Evolutionary conservation across 2,888 invertebrate genomes (phyloP).

Genomic region (Lathronympha strigana): DNA sequence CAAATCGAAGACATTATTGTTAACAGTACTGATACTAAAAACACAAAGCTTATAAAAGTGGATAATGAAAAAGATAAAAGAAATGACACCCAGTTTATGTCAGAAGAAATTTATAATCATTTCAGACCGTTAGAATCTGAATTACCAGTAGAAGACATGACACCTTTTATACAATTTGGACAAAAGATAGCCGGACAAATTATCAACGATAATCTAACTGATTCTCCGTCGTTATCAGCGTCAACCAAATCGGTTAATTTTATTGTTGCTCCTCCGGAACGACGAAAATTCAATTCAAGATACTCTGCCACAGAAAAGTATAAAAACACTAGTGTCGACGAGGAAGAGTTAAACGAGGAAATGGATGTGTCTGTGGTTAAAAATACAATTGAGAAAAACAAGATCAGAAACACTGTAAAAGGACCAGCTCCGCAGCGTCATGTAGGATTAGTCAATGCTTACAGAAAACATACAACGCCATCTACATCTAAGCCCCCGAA

Average conservation of each 20-base stretch:
- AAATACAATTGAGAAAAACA: constrained; percentile 81
- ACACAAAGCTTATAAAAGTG: constrained; percentile 60
- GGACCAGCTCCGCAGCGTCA: constrained; percentile 78
- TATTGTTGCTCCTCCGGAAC: constrained; percentile 70
- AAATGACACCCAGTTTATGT: constrained; percentile 84
- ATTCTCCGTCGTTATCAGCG: constrained; percentile 76
- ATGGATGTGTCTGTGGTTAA: constrained; percentile 86
- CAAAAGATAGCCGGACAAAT: constrained; percentile 82
- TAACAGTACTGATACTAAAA: constrained; percentile 68
- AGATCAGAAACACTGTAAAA: constrained; percentile 79
- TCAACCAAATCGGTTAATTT: constrained; percentile 79
- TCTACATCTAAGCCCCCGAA: constrained; percentile 62
- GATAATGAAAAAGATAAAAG: constrained; percentile 72
- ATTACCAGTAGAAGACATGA: constrained; percentile 86
- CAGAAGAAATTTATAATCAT: constrained; percentile 86
- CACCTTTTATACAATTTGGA: constrained; percentile 88
- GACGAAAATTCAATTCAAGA: constrained; percentile 75
- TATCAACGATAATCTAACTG: constrained; percentile 74
- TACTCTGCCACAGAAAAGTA: constrained; percentile 80
- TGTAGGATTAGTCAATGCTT: constrained; percentile 76
- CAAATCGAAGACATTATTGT: constrained; percentile 55
- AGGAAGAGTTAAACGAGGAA: constrained; percentile 83
- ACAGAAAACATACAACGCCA: constrained; percentile 70
- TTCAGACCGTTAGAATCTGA: constrained; percentile 86
- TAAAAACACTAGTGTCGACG: constrained; percentile 77